These are phyloP conservation scores for Ctenodactylus gundi DNA, from an alignment of 2,113 vertebrate genomes.

Conservation along the genomic window DNA sequence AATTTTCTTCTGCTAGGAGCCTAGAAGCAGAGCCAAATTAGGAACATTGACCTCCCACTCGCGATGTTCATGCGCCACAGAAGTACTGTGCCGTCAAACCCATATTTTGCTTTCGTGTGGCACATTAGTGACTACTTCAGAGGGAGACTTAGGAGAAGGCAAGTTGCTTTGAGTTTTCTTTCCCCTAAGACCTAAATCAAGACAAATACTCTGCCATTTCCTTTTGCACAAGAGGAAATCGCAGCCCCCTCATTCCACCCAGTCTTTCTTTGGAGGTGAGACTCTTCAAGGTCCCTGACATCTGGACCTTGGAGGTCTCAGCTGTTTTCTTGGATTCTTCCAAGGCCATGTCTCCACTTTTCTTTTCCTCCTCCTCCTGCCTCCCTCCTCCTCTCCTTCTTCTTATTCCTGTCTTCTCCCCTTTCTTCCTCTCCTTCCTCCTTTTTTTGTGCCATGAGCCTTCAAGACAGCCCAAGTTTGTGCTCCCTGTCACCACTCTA, in stretches of 20 bases:
- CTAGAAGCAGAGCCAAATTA: background rate
- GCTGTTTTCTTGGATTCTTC: background rate
- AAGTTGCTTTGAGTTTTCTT: background rate
- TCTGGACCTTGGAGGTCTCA: background rate
- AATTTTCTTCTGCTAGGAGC: background rate
- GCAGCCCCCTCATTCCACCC: background rate
- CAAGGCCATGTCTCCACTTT: background rate
- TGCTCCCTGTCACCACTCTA: background rate
- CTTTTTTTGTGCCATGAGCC: background rate
- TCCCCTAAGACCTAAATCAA: background rate
- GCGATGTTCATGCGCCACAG: background rate
- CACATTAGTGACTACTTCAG: background rate
- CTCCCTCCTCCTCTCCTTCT: accelerated
- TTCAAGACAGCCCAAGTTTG: background rate
- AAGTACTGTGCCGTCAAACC: too few relatives aligned
- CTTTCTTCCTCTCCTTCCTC: background rate
- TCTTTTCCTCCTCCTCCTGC: background rate
- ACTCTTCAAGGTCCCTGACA: background rate
- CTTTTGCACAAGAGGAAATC: too few relatives aligned
- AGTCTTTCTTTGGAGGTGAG: background rate
- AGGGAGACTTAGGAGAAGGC: background rate
- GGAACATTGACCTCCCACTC: background rate
- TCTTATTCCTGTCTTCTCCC: too few relatives aligned
- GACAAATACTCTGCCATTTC: background rate
- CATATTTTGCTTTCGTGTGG: background rate